Evolutionary conservation across 2,113 vertebrate species (phyloP).

Genomic region (Heliornis fulica): DNA sequence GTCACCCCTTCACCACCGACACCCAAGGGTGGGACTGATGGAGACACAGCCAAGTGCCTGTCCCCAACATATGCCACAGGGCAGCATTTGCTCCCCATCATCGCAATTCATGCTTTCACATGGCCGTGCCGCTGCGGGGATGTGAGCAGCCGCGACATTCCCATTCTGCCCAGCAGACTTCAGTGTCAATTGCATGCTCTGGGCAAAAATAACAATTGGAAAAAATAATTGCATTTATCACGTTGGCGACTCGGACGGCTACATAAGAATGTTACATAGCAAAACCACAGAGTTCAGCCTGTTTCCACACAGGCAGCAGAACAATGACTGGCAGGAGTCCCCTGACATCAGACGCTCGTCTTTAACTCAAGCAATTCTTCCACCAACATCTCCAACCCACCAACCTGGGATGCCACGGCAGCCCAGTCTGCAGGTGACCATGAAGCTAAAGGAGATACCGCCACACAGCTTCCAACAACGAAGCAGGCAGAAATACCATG

Average conservation of each 20-base stretch:
- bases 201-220: constrained; percentile 66
- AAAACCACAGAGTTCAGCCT: constrained; percentile 58
- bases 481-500: not conserved
- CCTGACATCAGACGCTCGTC: constrained; percentile 21
- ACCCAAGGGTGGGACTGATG: rapidly evolving
- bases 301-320: constrained; percentile 58
- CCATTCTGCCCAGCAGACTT: constrained; percentile 37
- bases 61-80: rapidly evolving
- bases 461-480: not conserved
- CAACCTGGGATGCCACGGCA: not conserved
- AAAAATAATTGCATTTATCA: constrained; percentile 66
- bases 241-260: constrained; percentile 31
- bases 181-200: constrained; percentile 57
- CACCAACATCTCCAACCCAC: not conserved
- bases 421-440: not conserved
- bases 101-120: not conserved
- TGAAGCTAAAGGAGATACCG: not conserved
- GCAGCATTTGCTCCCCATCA: not conserved
- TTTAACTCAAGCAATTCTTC: constrained; percentile 29
- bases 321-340: constrained; percentile 64
- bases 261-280: constrained; percentile 63
- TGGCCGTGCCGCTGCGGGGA: not conserved
- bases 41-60: not conserved
- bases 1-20: rapidly evolving
- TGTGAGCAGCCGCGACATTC: not conserved